phyloP scores from a whole-genome alignment of 1,140 invertebrate species.

The Forficula auricularia region DNA sequence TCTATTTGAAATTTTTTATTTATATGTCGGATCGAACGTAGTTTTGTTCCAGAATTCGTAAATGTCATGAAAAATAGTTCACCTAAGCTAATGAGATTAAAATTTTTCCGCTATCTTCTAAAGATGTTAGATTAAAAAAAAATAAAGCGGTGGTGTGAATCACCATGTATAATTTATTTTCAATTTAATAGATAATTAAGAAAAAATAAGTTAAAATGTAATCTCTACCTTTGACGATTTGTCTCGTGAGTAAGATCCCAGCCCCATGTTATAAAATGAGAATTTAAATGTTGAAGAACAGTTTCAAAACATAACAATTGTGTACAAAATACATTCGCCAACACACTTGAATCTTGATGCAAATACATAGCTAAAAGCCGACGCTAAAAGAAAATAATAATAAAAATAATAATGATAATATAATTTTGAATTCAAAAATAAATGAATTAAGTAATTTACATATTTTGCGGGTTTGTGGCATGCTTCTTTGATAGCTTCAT shows the following conservation, averaged over 20 bases:
- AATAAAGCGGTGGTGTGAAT: no score
- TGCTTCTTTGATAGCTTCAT: constrained; percentile 75
- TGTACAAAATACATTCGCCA: constrained; percentile 91
- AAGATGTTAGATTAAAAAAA: no score
- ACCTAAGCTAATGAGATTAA: no score
- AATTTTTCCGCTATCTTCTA: no score
- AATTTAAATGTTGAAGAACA: constrained; percentile 66
- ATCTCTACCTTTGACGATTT: constrained; percentile 72
- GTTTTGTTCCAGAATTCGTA: no score
- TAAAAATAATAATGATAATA: constrained; percentile 8
- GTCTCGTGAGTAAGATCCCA: constrained; percentile 84
- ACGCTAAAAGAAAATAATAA: constrained; percentile 42
- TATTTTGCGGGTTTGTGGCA: constrained; percentile 72
- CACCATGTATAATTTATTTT: no score
- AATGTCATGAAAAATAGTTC: no score
- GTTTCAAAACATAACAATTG: constrained; percentile 79
- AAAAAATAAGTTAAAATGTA: no score
- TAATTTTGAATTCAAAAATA: constrained; percentile 5
- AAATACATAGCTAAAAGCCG: constrained; percentile 83
- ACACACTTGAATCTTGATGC: constrained; percentile 82
- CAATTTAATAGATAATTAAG: no score
- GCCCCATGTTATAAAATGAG: constrained; percentile 82
- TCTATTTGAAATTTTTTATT: no score
- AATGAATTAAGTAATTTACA: constrained; percentile 32
- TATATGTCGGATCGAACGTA: no score